A percentile compares a stretch with the other conserved stretches of the same genome.
Conservation (phyloP, 2,888 invertebrate genomes). For the Drosophila vallismaia region DNA sequence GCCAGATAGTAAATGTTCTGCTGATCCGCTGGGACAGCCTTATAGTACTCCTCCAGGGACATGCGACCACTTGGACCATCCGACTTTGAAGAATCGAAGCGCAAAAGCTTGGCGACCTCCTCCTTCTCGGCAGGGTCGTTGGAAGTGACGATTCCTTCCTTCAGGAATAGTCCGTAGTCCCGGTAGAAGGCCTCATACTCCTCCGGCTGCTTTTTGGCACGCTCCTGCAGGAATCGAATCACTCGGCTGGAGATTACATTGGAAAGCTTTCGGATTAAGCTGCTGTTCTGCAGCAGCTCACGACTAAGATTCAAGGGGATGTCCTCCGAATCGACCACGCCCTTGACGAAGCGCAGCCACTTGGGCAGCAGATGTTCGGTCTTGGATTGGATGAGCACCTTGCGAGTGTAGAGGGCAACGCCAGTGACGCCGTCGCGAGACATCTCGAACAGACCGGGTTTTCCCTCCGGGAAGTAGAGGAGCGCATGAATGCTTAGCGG, state of each 20-base stretch:
- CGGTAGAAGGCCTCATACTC: slow-evolving; percentile 94
- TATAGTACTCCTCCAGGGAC: slow-evolving; percentile 92
- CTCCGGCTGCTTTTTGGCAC: slow-evolving; percentile 91
- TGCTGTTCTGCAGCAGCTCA: slow-evolving; percentile 97
- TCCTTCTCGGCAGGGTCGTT: slow-evolving; percentile 93
- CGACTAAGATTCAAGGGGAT: slow-evolving; percentile 98
- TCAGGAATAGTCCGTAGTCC: slow-evolving; percentile 96
- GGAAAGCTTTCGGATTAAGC: slow-evolving; percentile 93
- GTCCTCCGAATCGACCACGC: slow-evolving; percentile 99
- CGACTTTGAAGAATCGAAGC: slow-evolving; percentile 95
- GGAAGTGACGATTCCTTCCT: slow-evolving; percentile 96
- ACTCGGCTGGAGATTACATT: slow-evolving; percentile 93
- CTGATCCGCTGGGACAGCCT: slow-evolving; percentile 88
- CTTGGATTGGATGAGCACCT: slow-evolving; percentile 95
- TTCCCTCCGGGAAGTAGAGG: slow-evolving; percentile 96
- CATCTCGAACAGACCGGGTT: slow-evolving; percentile 95
- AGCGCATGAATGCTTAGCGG: slow-evolving; percentile 96
- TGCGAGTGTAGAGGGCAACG: slow-evolving; percentile 95
- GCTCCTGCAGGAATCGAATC: slow-evolving; percentile 93
- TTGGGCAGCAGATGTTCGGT: slow-evolving; percentile 96
- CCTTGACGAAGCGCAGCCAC: slow-evolving; percentile 98
- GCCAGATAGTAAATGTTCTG: slow-evolving; percentile 96
- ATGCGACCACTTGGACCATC: slow-evolving; percentile 87
- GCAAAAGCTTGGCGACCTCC: slow-evolving; percentile 93
- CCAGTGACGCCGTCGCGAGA: slow-evolving; percentile 93